phyloP scores from a whole-genome alignment of 2,888 invertebrate species.

The Rhogogaster chlorosoma region DNA sequence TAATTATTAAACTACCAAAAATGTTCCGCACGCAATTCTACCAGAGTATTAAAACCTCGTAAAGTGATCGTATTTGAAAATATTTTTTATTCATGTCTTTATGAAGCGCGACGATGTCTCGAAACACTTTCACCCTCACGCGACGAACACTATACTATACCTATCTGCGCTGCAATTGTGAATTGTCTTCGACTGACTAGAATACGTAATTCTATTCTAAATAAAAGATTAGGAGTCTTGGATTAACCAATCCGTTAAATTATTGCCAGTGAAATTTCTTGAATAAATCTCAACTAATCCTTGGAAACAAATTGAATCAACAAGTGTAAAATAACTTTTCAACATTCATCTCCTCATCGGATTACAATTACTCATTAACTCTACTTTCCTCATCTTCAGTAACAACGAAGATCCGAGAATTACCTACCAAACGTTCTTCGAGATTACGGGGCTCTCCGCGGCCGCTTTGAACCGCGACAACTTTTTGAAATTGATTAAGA shows the following conservation, averaged over 20 bases:
- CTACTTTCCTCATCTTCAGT: not conserved
- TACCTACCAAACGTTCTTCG: constrained; percentile 82
- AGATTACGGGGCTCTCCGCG: constrained; percentile 82
- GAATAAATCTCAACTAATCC: not conserved
- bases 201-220: not conserved
- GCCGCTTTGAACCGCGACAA: constrained; percentile 82
- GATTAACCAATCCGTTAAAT: not conserved
- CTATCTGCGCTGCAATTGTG: not conserved
- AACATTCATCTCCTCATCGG: not conserved
- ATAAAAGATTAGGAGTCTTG: not conserved
- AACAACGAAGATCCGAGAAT: constrained; percentile 19
- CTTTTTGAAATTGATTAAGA: constrained; percentile 81
- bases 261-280: not conserved
- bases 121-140: constrained; percentile 37
- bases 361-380: not conserved
- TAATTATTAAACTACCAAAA: constrained; percentile 20
- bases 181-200: not conserved
- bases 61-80: not conserved
- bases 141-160: not conserved
- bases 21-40: not conserved
- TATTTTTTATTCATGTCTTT: not conserved
- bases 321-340: not conserved
- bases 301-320: not conserved
- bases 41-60: not conserved
- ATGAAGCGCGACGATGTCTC: not conserved